Conservation (phyloP, 2,888 invertebrate species). For the Ceramica pisi region DNA sequence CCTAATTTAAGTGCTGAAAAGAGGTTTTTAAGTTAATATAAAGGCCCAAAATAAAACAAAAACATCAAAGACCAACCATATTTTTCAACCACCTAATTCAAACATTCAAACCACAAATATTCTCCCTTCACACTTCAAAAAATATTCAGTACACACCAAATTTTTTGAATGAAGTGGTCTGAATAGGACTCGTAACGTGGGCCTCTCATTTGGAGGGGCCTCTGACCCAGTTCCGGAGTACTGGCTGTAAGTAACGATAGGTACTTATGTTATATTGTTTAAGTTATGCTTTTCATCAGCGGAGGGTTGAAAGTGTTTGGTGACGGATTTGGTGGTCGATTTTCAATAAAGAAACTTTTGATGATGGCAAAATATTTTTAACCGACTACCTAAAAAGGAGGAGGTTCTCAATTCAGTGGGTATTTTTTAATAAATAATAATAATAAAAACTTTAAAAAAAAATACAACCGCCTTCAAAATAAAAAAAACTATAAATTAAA, state of each 20-base stretch:
- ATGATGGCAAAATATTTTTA: neutral
- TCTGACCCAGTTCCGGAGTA: conserved; percentile 45
- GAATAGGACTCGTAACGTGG: conserved; percentile 26
- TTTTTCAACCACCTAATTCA: neutral
- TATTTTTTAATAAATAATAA: no score
- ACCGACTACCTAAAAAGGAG: no score
- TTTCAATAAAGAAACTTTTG: neutral
- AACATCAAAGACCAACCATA: neutral
- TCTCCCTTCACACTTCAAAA: conserved; percentile 23
- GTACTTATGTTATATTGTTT: conserved; percentile 15
- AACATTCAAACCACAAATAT: neutral
- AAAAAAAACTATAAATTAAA: no score
- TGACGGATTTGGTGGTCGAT: neutral
- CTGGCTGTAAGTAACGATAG: conserved; percentile 34
- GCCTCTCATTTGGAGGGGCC: conserved; percentile 45
- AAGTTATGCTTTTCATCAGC: neutral
- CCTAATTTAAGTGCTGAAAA: no score
- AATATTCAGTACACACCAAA: conserved; percentile 9
- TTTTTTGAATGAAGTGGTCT: conserved; percentile 43
- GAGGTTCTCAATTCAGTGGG: no score
- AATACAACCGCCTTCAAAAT: no score
- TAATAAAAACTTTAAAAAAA: no score
- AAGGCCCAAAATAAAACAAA: neutral
- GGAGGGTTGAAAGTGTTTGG: neutral
- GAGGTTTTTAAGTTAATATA: no score